A percentile compares a stretch with the other conserved stretches of the same genome.
Conservation (phyloP, 2,888 invertebrate genomes). For the Cerastis rubricosa region DNA sequence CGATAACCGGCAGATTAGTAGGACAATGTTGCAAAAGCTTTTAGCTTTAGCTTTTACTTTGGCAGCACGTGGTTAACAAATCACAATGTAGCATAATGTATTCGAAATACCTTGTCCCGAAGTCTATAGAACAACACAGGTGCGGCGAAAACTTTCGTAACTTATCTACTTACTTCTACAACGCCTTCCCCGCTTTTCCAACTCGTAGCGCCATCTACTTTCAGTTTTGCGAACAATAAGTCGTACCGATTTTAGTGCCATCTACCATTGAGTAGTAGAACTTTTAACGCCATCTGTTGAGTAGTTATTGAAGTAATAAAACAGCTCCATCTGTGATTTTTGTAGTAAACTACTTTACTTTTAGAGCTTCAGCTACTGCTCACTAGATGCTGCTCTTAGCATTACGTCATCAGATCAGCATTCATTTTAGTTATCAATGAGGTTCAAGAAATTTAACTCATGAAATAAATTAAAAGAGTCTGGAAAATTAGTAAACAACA, state of each 20-base stretch:
- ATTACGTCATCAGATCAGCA: neutral
- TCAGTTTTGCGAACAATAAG: neutral
- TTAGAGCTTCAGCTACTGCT: neutral
- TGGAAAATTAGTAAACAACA: neutral
- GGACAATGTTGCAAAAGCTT: slow-evolving; percentile 3
- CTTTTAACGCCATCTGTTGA: slow-evolving; percentile 47
- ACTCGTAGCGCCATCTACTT: slow-evolving; percentile 55
- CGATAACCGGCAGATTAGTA: too few relatives aligned
- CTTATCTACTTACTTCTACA: slow-evolving; percentile 30
- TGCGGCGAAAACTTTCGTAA: slow-evolving; percentile 62
- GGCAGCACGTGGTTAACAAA: slow-evolving; percentile 9
- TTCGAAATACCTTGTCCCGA: slow-evolving; percentile 13
- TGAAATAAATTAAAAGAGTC: neutral
- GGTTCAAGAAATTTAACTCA: neutral
- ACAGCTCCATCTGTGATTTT: slow-evolving; percentile 46
- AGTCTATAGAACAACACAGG: slow-evolving; percentile 34
- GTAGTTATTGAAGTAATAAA: accelerated
- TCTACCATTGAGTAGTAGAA: slow-evolving; percentile 37
- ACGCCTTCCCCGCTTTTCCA: slow-evolving; percentile 13
- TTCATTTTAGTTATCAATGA: too few relatives aligned
- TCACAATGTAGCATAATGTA: slow-evolving; percentile 17
- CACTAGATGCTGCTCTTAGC: slow-evolving; percentile 41
- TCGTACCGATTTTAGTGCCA: neutral
- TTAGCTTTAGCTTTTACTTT: neutral
- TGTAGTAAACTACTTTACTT: neutral